Conservation (phyloP, 2,113 vertebrate species). For the Apteryx mantelli region DNA sequence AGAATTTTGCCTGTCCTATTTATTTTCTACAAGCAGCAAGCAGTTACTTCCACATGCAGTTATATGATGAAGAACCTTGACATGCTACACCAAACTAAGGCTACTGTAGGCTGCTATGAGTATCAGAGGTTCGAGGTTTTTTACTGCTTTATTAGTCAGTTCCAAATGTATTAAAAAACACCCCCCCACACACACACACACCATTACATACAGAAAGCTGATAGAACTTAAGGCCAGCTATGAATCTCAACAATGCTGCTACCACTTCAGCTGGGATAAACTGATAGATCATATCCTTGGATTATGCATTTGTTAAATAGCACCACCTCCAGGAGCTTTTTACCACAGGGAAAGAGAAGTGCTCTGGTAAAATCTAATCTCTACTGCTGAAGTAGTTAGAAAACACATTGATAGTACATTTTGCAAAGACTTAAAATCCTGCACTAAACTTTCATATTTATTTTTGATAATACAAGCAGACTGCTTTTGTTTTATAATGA, state of each 20-base stretch:
- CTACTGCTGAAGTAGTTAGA: neutral
- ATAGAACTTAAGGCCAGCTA: neutral
- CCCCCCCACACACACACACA: too few relatives aligned
- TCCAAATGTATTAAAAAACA: neutral
- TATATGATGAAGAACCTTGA: neutral
- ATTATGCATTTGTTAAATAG: neutral
- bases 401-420: rapidly evolving
- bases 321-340: slow-evolving; percentile 59
- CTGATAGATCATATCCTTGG: too few relatives aligned
- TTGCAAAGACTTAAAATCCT: neutral
- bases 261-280: neutral
- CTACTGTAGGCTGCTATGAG: neutral
- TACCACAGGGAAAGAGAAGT: neutral
- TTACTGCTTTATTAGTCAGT: neutral
- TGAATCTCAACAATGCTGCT: neutral
- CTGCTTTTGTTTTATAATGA: neutral
- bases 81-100: neutral
- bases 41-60: neutral
- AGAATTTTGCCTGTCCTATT: neutral
- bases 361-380: neutral
- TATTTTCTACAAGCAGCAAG: neutral
- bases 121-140: neutral
- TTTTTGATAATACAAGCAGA: neutral
- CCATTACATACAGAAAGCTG: neutral
- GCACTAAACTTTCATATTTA: neutral